Evolutionary conservation across 2,113 vertebrate species (phyloP).

Genomic region (Egretta garzetta): DNA sequence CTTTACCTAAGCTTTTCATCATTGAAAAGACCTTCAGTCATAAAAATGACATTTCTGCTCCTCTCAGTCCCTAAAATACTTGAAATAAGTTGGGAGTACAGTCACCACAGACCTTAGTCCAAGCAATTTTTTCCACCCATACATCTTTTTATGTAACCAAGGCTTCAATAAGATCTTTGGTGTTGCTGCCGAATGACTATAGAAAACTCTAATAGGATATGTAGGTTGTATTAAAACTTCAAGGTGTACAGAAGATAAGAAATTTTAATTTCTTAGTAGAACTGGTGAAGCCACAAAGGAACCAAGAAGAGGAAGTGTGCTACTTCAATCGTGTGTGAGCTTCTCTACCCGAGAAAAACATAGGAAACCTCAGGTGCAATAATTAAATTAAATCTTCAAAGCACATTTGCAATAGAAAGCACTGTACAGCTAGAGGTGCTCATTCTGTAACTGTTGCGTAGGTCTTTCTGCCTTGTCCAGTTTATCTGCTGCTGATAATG

Average conservation of each 20-base stretch:
- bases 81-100: background rate
- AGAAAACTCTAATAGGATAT: background rate
- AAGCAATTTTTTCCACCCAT: background rate
- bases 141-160: background rate
- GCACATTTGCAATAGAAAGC: background rate
- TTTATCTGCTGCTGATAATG: background rate
- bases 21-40: background rate
- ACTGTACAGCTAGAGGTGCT: background rate
- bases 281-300: background rate
- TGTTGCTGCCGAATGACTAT: background rate
- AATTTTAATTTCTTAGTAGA: background rate
- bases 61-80: background rate
- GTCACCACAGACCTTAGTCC: background rate
- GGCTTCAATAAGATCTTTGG: background rate
- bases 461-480: background rate
- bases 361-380: background rate
- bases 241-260: background rate
- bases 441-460: background rate
- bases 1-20: background rate
- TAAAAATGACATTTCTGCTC: background rate
- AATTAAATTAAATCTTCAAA: background rate
- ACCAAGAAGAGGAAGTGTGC: background rate
- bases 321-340: background rate
- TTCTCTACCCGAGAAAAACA: background rate
- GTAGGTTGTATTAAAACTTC: background rate